phyloP scores from a whole-genome alignment of 2,888 invertebrate genomes.

The Conomelus anceps region DNA sequence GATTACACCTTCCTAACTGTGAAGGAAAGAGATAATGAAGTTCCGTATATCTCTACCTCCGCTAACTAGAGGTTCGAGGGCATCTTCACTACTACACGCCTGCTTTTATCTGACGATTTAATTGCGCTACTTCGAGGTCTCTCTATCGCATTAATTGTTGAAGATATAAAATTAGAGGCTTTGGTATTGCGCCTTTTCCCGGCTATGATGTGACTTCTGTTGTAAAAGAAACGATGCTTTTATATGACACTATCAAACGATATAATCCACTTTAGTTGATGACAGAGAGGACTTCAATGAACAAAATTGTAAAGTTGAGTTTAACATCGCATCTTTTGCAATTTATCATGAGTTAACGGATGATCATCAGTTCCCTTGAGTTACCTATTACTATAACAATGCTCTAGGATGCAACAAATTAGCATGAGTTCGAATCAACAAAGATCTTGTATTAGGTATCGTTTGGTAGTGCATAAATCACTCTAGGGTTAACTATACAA shows the following conservation, averaged over 20 bases:
- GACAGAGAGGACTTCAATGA: neutral
- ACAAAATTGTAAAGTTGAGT: neutral
- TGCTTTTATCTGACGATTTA: neutral
- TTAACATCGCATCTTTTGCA: neutral
- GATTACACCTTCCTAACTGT: neutral
- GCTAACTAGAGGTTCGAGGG: neutral
- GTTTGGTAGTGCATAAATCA: too few species aligned
- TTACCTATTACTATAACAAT: neutral
- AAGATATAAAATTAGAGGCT: neutral
- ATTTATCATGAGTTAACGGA: too few species aligned
- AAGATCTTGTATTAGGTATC: too few species aligned
- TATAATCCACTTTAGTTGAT: neutral
- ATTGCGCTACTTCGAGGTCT: neutral
- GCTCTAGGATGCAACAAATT: neutral
- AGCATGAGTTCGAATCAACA: too few species aligned
- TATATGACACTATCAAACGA: neutral
- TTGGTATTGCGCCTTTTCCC: neutral
- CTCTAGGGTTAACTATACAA: too few species aligned
- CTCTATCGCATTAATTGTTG: neutral
- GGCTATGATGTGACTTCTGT: neutral
- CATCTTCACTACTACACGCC: neutral
- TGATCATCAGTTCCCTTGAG: too few species aligned
- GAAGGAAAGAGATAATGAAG: neutral
- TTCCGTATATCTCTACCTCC: neutral
- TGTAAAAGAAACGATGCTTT: neutral